phyloP scores from a whole-genome alignment of 2,888 invertebrate species.

The Diaprepes abbreviatus region DNA sequence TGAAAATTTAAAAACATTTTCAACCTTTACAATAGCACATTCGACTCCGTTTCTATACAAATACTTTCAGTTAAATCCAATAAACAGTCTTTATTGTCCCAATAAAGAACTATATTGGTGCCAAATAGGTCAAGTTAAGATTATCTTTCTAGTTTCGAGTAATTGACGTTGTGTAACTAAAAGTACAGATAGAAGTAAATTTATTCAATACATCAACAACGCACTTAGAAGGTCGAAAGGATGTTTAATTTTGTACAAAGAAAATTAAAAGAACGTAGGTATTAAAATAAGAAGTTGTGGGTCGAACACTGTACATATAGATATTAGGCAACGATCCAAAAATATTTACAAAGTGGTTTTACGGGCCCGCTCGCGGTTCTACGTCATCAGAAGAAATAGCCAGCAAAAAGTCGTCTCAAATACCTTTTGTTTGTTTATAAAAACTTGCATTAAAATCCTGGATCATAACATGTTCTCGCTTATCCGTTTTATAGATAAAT shows the following conservation, averaged over 20 bases:
- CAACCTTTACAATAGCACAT: too few relatives aligned
- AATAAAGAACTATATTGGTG: slow-evolving; percentile 31
- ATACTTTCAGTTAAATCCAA: not conserved
- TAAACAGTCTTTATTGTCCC: slow-evolving; percentile 6
- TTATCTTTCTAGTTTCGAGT: slow-evolving; percentile 21
- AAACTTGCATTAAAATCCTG: not conserved
- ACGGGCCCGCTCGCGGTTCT: slow-evolving; percentile 25
- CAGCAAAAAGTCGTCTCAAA: slow-evolving; percentile 55
- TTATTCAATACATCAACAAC: slow-evolving; percentile 4
- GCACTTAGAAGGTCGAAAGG: slow-evolving; percentile 38
- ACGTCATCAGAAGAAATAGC: slow-evolving; percentile 45
- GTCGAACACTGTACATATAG: slow-evolving; percentile 52
- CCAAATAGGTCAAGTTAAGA: slow-evolving; percentile 42
- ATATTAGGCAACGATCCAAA: slow-evolving; percentile 56
- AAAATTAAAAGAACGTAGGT: slow-evolving; percentile 40
- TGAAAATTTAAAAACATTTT: too few relatives aligned
- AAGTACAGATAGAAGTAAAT: slow-evolving; percentile 25
- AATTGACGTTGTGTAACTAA: slow-evolving; percentile 23
- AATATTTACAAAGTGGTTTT: slow-evolving; percentile 49
- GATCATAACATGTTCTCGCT: not conserved
- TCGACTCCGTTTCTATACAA: too few relatives aligned
- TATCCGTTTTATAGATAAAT: not conserved
- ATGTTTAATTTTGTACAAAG: slow-evolving; percentile 39
- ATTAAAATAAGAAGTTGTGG: slow-evolving; percentile 55
- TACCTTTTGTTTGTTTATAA: not conserved